Percentiles rank a stretch among this genome's conserved stretches.
Conservation (phyloP, 1,140 invertebrate species). For the Aphaenogaster ashmeadi region DNA sequence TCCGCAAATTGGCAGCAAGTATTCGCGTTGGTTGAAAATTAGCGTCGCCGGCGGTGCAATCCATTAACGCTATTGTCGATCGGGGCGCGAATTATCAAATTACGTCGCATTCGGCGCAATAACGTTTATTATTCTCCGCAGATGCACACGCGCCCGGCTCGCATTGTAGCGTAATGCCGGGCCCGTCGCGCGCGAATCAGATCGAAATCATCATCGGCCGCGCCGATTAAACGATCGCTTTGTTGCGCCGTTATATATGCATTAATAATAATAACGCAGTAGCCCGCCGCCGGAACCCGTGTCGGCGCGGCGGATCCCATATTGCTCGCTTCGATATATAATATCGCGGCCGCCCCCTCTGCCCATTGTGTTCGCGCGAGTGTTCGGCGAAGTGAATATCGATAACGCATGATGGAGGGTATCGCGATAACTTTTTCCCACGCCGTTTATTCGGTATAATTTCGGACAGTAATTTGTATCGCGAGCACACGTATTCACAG, state of each 20-base stretch:
- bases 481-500: neutral
- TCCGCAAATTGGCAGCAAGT: neutral
- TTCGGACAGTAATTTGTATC: constrained; percentile 49
- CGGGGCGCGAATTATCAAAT: constrained; percentile 71
- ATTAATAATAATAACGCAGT: constrained; percentile 59
- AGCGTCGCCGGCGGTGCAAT: constrained; percentile 57
- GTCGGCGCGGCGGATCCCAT: constrained; percentile 24
- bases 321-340: constrained; percentile 46
- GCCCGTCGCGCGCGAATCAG: constrained; percentile 28
- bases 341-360: constrained; percentile 13
- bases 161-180: constrained; percentile 47
- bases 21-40: constrained; percentile 40
- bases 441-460: constrained; percentile 37
- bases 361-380: constrained; percentile 45
- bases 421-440: constrained; percentile 49
- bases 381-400: constrained; percentile 55
- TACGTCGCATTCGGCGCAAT: constrained; percentile 61
- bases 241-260: constrained; percentile 46
- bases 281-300: constrained; percentile 10
- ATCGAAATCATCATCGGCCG: constrained; percentile 65
- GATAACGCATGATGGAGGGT: constrained; percentile 41
- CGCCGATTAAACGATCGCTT: constrained; percentile 64
- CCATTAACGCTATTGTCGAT: constrained; percentile 72
- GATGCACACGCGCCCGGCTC: constrained; percentile 3
- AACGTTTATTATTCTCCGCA: constrained; percentile 70